These are phyloP conservation scores for Agonopterix heracliana DNA, from an alignment of 2,888 invertebrate species.

Conservation along the genomic window DNA sequence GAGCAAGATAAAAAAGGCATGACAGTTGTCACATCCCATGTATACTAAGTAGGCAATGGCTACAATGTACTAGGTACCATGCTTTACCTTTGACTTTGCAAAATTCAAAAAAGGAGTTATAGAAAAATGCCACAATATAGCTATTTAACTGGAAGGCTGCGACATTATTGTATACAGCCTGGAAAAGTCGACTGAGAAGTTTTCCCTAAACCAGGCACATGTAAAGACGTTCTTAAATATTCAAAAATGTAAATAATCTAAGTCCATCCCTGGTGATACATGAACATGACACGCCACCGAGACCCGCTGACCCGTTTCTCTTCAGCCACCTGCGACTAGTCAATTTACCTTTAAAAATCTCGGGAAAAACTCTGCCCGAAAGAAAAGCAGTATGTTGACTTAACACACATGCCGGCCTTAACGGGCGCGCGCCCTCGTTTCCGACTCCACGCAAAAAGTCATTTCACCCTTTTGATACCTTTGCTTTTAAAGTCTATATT, in stretches of 20 bases:
- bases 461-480: slow-evolving; percentile 41
- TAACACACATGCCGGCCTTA: slow-evolving; percentile 63
- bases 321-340: slow-evolving; percentile 63
- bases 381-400: slow-evolving; percentile 69
- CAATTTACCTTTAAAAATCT: slow-evolving; percentile 69
- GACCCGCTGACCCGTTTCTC: slow-evolving; percentile 71
- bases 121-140: too few species aligned
- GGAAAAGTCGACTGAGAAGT: too few species aligned
- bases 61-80: too few species aligned
- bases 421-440: slow-evolving; percentile 61
- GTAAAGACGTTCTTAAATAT: too few species aligned
- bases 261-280: slow-evolving; percentile 57
- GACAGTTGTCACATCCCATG: too few species aligned
- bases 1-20: too few species aligned
- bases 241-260: neutral
- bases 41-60: too few species aligned
- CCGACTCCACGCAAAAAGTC: slow-evolving; percentile 39
- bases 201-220: too few species aligned
- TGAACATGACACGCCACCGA: slow-evolving; percentile 67
- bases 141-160: too few species aligned
- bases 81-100: too few species aligned
- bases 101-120: too few species aligned
- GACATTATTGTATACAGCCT: too few species aligned
- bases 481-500: slow-evolving; percentile 51
- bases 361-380: slow-evolving; percentile 53